A percentile compares a stretch with the other conserved stretches of the same genome.
phyloP scores from a whole-genome alignment of 2,113 vertebrate genomes.

The Trematomus loennbergii region DNA sequence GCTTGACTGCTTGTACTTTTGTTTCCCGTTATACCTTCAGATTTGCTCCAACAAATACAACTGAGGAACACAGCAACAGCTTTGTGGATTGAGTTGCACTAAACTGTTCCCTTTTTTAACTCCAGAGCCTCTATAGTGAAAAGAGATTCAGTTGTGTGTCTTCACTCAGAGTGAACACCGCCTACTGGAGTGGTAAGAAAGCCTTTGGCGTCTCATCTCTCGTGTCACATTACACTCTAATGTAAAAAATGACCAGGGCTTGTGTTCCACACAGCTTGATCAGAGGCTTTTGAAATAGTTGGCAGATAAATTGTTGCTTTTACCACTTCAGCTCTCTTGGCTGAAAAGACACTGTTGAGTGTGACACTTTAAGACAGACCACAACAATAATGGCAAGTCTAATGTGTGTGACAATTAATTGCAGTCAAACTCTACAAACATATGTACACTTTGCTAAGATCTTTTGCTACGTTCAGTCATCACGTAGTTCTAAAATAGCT shows the following conservation, averaged over 20 bases:
- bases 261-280: neutral
- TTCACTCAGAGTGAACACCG: constrained; percentile 34
- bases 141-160: constrained; percentile 15
- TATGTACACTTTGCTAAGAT: constrained; percentile 37
- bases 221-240: constrained; percentile 20
- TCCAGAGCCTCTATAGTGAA: constrained; percentile 34
- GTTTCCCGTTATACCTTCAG: constrained; percentile 52
- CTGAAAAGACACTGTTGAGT: constrained; percentile 21
- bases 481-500: constrained; percentile 29
- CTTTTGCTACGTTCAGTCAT: constrained; percentile 35
- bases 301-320: constrained; percentile 18
- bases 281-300: constrained; percentile 29
- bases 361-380: constrained; percentile 29
- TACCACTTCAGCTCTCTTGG: constrained; percentile 34
- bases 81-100: constrained; percentile 26
- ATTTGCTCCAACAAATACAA: constrained; percentile 55
- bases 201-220: constrained; percentile 18
- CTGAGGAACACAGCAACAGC: constrained; percentile 35
- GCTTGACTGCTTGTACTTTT: constrained; percentile 50
- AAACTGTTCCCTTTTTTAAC: constrained; percentile 12
- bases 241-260: neutral
- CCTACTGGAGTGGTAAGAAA: constrained; percentile 27
- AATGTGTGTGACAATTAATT: constrained; percentile 26
- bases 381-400: constrained; percentile 27
- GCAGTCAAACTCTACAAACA: constrained; percentile 54